These are phyloP conservation scores for Clamator glandarius DNA, from an alignment of 2,797 vertebrate genomes.

Conservation along the genomic window DNA sequence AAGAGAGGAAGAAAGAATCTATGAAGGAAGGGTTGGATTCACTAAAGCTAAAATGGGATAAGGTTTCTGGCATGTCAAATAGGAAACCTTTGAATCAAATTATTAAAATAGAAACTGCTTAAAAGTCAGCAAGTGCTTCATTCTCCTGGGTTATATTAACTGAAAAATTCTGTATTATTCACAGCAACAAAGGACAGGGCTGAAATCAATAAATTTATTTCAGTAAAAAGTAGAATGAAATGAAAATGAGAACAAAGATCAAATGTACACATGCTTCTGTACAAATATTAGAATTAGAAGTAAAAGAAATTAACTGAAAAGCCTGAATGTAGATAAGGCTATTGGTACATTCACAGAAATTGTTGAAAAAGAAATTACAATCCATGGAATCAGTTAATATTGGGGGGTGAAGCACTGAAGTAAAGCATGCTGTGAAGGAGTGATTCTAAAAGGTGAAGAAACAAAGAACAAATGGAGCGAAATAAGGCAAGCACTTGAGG, in stretches of 20 bases:
- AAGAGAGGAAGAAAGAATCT: background rate
- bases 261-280: background rate
- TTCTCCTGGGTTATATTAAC: background rate
- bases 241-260: background rate
- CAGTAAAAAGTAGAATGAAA: background rate
- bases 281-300: background rate
- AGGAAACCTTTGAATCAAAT: background rate
- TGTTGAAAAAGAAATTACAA: background rate
- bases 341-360: background rate
- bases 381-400: background rate
- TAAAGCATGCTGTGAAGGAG: background rate
- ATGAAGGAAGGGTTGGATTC: background rate
- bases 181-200: background rate
- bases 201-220: background rate
- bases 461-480: background rate
- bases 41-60: background rate
- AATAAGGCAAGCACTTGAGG: background rate
- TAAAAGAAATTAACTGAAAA: background rate
- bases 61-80: background rate
- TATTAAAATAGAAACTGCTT: background rate
- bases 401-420: background rate
- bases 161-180: background rate
- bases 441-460: background rate
- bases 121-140: background rate
- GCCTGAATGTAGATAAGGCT: rapidly evolving